phyloP scores from a whole-genome alignment of 2,888 invertebrate genomes.

The Standfussiana lucernea region DNA sequence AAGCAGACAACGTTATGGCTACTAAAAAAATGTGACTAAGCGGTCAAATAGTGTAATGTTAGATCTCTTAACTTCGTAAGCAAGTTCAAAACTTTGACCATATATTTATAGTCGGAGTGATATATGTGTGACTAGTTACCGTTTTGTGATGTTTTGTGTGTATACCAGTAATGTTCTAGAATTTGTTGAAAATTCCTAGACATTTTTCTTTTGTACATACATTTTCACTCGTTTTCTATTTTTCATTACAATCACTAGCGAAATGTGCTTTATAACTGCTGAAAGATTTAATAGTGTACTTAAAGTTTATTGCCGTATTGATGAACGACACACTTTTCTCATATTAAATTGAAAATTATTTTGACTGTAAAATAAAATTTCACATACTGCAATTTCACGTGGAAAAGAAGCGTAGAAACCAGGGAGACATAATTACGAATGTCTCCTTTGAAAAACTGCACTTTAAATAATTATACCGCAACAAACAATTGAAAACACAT shows the following conservation, averaged over 20 bases:
- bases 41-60: constrained; percentile 2
- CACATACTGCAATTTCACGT: not conserved
- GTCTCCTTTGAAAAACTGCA: not conserved
- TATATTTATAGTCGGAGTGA: not conserved
- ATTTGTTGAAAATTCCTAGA: not conserved
- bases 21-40: not conserved
- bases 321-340: constrained; percentile 27
- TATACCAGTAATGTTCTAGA: not conserved
- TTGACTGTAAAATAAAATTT: constrained; percentile 13
- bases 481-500: constrained; percentile 36
- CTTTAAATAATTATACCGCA: not conserved
- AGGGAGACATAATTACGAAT: not conserved
- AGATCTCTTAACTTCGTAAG: constrained; percentile 2
- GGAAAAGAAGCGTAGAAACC: not conserved
- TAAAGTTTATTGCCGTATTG: constrained; percentile 34
- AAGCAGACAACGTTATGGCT: not conserved
- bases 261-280: constrained; percentile 14
- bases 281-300: constrained; percentile 43
- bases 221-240: constrained; percentile 24
- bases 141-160: not conserved
- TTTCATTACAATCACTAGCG: constrained; percentile 9
- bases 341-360: constrained; percentile 7
- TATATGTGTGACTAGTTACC: not conserved
- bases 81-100: not conserved
- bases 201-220: not conserved